phyloP scores from a whole-genome alignment of 2,888 invertebrate species.

The Spialia ferax region DNA sequence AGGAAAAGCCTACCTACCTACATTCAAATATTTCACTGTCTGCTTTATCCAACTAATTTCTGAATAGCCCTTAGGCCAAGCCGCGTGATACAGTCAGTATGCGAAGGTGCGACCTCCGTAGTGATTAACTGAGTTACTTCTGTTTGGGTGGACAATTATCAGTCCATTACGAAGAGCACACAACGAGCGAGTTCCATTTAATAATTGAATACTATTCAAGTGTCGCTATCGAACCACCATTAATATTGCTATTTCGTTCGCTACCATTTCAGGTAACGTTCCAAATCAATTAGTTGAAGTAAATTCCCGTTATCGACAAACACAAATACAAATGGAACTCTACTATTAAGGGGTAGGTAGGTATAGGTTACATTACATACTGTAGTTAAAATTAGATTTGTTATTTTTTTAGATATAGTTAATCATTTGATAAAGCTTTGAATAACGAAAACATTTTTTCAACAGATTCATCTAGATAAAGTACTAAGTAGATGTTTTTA shows the following conservation, averaged over 20 bases:
- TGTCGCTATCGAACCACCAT: slow-evolving; percentile 60
- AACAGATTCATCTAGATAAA: too few relatives aligned
- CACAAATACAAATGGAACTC: slow-evolving; percentile 20
- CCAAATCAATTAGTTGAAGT: slow-evolving; percentile 50
- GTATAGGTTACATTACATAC: too few relatives aligned
- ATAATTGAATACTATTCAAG: slow-evolving; percentile 73
- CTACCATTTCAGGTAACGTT: slow-evolving; percentile 47
- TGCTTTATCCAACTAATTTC: background rate
- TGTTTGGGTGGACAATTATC: slow-evolving; percentile 84
- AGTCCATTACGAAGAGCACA: slow-evolving; percentile 81
- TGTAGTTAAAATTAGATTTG: too few relatives aligned
- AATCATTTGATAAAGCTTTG: too few relatives aligned
- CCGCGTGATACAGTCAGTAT: slow-evolving; percentile 49
- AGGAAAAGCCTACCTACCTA: background rate
- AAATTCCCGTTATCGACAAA: slow-evolving; percentile 29
- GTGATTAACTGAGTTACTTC: slow-evolving; percentile 85
- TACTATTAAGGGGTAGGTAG: background rate
- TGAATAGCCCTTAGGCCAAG: slow-evolving; percentile 24
- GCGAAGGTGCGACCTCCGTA: slow-evolving; percentile 74
- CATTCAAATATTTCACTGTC: background rate
- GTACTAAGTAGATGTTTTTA: too few relatives aligned
- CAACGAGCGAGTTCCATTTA: slow-evolving; percentile 74
- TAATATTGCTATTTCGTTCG: slow-evolving; percentile 50
- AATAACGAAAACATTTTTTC: too few relatives aligned
- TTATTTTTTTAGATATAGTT: background rate